Evolutionary conservation across 2,888 invertebrate species (phyloP).

Genomic region (Trilocha varians): DNA sequence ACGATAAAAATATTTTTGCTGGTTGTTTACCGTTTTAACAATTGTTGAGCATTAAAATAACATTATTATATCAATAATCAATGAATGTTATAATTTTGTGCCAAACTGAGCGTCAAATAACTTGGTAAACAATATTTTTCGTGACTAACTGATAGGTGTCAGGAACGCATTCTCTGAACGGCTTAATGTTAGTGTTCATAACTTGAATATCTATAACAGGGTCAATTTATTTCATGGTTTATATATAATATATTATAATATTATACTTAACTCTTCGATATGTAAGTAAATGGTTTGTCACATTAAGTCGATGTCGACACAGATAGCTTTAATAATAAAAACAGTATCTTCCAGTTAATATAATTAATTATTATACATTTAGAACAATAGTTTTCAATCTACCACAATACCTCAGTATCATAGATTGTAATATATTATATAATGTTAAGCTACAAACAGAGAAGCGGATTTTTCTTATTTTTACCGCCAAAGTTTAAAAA

Average conservation of each 20-base stretch:
- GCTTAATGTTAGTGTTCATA: too few relatives aligned
- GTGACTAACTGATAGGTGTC: too few relatives aligned
- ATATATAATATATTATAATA: not conserved
- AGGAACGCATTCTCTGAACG: too few relatives aligned
- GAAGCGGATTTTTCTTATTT: conserved; percentile 29
- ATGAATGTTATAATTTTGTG: too few relatives aligned
- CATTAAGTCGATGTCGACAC: conserved; percentile 20
- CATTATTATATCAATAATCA: too few relatives aligned
- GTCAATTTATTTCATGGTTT: not conserved
- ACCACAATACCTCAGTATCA: conserved; percentile 67
- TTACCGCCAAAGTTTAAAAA: conserved; percentile 11
- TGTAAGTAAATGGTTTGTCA: conserved; percentile 3
- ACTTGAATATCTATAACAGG: too few relatives aligned
- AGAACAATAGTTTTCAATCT: conserved; percentile 64
- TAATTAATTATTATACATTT: conserved; percentile 33
- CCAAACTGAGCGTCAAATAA: too few relatives aligned
- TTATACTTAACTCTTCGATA: not conserved
- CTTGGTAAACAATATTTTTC: too few relatives aligned
- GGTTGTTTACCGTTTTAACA: too few relatives aligned
- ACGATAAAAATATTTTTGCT: too few relatives aligned
- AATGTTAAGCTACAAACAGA: conserved; percentile 24
- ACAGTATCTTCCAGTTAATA: conserved; percentile 66
- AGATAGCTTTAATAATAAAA: conserved; percentile 68
- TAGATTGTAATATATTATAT: conserved; percentile 38
- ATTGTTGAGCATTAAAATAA: too few relatives aligned